A percentile compares a stretch with the other conserved stretches of the same genome.
Evolutionary conservation across 1,140 invertebrate genomes (phyloP).

Genomic region (Philotrypesis tridentata): DNA sequence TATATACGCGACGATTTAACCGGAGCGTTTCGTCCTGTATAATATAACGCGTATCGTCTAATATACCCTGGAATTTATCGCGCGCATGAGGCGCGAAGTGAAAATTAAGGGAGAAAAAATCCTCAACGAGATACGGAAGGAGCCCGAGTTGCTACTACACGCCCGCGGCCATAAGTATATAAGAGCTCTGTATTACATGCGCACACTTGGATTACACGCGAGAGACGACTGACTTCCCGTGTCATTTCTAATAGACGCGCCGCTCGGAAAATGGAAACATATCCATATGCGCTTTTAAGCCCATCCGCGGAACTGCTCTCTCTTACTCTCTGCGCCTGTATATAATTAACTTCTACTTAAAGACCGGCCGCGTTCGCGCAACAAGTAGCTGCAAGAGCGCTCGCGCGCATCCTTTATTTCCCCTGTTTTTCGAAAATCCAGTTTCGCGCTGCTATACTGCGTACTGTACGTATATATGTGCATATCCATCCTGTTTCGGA

Average conservation of each 20-base stretch:
- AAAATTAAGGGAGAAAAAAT: background rate
- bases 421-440: background rate
- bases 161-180: too few species aligned
- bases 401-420: background rate
- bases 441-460: background rate
- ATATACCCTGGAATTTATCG: too few species aligned
- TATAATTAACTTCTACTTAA: background rate
- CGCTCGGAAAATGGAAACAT: background rate
- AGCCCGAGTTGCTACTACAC: background rate
- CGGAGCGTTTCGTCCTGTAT: background rate
- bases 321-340: too few species aligned
- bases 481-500: too few species aligned
- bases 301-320: background rate
- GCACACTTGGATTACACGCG: constrained; percentile 5
- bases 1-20: background rate
- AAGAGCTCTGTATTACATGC: background rate
- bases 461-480: too few species aligned
- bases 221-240: constrained; percentile 27
- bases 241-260: background rate
- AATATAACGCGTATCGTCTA: too few species aligned
- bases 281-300: background rate
- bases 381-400: background rate
- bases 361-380: background rate
- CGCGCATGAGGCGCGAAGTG: background rate
- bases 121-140: background rate